Percentiles rank a stretch among this genome's conserved stretches.
These are phyloP conservation scores for Diorhabda elongata DNA, from an alignment of 1,140 invertebrate genomes.

Conservation along the genomic window DNA sequence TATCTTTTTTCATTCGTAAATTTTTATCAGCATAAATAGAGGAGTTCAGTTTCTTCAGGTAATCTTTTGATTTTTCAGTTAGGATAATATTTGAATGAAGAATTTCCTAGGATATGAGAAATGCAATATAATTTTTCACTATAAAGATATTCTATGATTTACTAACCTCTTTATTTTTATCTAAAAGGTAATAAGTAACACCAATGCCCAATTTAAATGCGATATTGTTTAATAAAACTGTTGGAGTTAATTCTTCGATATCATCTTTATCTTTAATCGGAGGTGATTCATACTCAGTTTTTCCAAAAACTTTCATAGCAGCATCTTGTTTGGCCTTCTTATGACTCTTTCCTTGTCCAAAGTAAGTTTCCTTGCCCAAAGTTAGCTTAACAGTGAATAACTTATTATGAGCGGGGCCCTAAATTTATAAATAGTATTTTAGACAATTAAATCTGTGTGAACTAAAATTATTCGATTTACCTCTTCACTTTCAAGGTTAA, in stretches of 20 bases:
- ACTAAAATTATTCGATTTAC: not conserved
- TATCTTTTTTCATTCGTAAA: conserved; percentile 25
- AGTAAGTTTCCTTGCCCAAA: conserved; percentile 36
- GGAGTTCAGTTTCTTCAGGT: conserved; percentile 31
- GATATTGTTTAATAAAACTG: conserved; percentile 38
- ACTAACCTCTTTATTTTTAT: conserved; percentile 10
- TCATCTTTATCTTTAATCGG: conserved; percentile 28
- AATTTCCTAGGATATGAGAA: conserved; percentile 12
- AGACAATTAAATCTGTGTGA: not conserved
- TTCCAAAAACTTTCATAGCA: conserved; percentile 28
- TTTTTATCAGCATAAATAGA: conserved; percentile 26
- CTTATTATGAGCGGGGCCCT: conserved; percentile 35
- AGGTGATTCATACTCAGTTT: conserved; percentile 34
- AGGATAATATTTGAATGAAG: conserved; percentile 4
- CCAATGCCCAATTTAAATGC: conserved; percentile 33
- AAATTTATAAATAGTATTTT: conserved; percentile 12
- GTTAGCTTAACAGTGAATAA: conserved; percentile 32
- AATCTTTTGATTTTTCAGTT: conserved; percentile 25
- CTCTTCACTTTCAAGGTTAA: conserved; percentile 11
- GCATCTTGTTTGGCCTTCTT: conserved; percentile 37
- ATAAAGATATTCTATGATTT: not conserved
- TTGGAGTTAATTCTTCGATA: conserved; percentile 30
- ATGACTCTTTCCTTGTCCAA: conserved; percentile 30
- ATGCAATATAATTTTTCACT: not conserved
- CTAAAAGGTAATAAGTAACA: conserved; percentile 21